These are phyloP conservation scores for Mimachlamys varia DNA, from an alignment of 2,888 invertebrate genomes.

Conservation along the genomic window DNA sequence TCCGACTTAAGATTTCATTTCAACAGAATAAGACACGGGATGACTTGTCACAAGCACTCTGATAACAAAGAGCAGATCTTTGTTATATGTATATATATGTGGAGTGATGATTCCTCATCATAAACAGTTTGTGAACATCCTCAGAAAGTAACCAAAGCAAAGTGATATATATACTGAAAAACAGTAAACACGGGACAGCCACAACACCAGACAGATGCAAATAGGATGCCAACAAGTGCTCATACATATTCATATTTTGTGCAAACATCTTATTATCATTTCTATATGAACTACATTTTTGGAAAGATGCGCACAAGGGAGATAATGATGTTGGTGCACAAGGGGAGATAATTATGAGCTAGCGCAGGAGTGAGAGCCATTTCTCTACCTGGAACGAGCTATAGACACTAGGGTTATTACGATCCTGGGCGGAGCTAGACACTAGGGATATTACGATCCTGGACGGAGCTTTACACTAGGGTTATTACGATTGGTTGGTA, in stretches of 20 bases:
- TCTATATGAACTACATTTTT: background rate
- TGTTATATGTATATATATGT: background rate
- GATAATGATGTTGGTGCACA: background rate
- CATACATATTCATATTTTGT: background rate
- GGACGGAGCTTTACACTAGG: background rate
- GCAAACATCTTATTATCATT: background rate
- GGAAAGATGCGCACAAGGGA: slow-evolving; percentile 5
- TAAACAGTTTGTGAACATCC: slow-evolving; percentile 6
- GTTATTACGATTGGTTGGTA: slow-evolving; percentile 26
- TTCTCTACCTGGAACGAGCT: background rate
- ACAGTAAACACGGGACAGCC: background rate
- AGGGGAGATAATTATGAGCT: slow-evolving; percentile 15
- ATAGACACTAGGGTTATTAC: too few species aligned
- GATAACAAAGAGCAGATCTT: background rate
- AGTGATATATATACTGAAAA: background rate
- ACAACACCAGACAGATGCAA: background rate
- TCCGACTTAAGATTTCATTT: background rate
- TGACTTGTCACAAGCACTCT: background rate
- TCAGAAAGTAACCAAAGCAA: background rate
- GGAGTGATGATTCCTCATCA: background rate
- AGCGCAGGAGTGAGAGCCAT: slow-evolving; percentile 9
- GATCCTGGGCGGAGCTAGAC: background rate
- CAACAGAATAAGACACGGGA: background rate
- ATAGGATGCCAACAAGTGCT: background rate
- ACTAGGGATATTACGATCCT: background rate